phyloP scores from a whole-genome alignment of 2,888 invertebrate genomes.

The Heliconius charithonia region DNA sequence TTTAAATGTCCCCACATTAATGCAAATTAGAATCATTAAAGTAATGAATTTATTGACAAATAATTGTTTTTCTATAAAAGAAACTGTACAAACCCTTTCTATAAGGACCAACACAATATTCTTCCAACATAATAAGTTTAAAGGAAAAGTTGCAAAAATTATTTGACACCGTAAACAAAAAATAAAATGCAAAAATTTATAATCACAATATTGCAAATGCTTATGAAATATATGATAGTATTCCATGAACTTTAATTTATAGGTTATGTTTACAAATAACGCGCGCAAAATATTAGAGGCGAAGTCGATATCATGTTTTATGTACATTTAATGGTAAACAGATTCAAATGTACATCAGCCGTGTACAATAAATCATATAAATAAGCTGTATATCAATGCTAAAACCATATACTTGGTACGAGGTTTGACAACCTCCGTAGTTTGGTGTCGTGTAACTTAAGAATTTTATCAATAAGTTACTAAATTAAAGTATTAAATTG shows the following conservation, averaged over 20 bases:
- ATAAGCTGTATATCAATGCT: not conserved
- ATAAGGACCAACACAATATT: not conserved
- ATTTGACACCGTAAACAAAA: not conserved
- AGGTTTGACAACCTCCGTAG: conserved; percentile 67
- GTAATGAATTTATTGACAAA: not conserved
- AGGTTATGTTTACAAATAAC: conserved; percentile 81
- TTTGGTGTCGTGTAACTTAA: conserved; percentile 62
- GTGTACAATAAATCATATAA: not conserved
- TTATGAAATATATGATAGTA: not conserved
- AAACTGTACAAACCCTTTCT: not conserved
- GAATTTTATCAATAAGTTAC: conserved; percentile 17
- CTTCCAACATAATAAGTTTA: not conserved
- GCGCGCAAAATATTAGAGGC: conserved; percentile 44
- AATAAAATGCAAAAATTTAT: not conserved
- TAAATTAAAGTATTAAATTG: conserved; percentile 50
- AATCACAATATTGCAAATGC: not conserved
- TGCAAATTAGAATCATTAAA: not conserved
- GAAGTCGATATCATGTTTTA: conserved; percentile 40
- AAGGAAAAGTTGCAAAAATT: not conserved
- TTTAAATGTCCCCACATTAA: conserved; percentile 3
- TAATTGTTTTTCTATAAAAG: not conserved
- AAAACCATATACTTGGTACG: conserved; percentile 54
- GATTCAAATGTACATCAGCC: not conserved
- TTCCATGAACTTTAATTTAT: conserved; percentile 54
- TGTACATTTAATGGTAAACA: not conserved